Conservation (phyloP, 2,113 vertebrate species). For the Silurus meridionalis region DNA sequence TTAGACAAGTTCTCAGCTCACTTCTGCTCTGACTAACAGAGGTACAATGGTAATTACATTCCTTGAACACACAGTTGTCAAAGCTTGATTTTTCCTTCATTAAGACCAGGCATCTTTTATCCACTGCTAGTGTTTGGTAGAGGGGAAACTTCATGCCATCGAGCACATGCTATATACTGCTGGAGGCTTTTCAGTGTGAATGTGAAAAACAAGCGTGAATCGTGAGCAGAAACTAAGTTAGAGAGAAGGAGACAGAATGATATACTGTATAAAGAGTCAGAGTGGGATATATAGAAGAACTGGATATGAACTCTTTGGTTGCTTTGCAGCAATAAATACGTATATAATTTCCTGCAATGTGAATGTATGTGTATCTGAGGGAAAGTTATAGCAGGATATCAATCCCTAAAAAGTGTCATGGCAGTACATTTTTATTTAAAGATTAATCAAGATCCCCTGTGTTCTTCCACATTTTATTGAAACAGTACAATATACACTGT, state of each 20-base stretch:
- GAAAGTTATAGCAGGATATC: background rate
- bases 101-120: background rate
- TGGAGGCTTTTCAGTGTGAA: background rate
- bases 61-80: background rate
- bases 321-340: no score
- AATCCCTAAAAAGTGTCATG: background rate
- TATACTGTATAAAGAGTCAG: background rate
- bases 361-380: background rate
- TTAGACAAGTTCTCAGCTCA: background rate
- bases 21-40: background rate
- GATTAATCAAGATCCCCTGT: background rate
- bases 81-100: background rate
- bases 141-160: background rate
- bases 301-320: background rate
- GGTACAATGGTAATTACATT: background rate
- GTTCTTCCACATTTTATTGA: background rate
- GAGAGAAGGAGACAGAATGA: background rate
- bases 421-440: background rate
- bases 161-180: background rate
- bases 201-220: background rate
- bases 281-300: background rate
- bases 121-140: conserved; percentile 10
- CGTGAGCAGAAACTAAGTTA: background rate
- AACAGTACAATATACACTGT: background rate
- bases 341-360: background rate